These are phyloP conservation scores for Drosophila paulistorum DNA, from an alignment of 1,140 invertebrate genomes.

Conservation along the genomic window DNA sequence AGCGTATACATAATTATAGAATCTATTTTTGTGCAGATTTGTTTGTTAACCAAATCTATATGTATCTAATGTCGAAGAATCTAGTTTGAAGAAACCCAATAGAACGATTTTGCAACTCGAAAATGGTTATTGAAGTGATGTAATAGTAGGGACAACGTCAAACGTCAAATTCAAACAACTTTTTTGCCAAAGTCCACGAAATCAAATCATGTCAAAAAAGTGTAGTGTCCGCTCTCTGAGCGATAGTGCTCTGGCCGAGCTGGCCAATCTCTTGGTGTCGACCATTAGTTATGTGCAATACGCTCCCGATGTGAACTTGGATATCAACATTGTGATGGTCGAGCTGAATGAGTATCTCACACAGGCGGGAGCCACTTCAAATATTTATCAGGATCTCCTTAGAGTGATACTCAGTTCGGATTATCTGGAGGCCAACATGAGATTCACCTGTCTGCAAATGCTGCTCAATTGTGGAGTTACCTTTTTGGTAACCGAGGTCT, in stretches of 20 bases:
- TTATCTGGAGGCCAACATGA: slow-evolving; percentile 86
- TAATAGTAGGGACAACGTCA: slow-evolving; percentile 34
- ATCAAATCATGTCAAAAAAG: slow-evolving; percentile 73
- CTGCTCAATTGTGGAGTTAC: slow-evolving; percentile 86
- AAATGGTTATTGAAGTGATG: slow-evolving; percentile 41
- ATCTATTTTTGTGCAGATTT: slow-evolving; percentile 56
- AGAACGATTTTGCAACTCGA: not conserved
- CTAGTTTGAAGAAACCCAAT: not conserved
- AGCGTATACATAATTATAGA: slow-evolving; percentile 65
- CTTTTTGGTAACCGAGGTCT: slow-evolving; percentile 86
- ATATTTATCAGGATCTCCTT: slow-evolving; percentile 87
- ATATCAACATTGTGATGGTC: slow-evolving; percentile 84
- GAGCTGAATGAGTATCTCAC: slow-evolving; percentile 85
- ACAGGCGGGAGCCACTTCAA: slow-evolving; percentile 84
- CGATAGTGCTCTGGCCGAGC: slow-evolving; percentile 70
- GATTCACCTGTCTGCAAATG: slow-evolving; percentile 86
- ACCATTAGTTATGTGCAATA: slow-evolving; percentile 77
- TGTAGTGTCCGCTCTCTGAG: slow-evolving; percentile 71
- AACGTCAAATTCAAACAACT: slow-evolving; percentile 39
- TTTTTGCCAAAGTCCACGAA: not conserved
- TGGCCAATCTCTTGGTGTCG: slow-evolving; percentile 79
- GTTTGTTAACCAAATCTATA: slow-evolving; percentile 10
- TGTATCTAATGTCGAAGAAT: not conserved
- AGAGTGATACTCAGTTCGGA: slow-evolving; percentile 86
- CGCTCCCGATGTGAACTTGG: slow-evolving; percentile 84